Percentiles rank a stretch among this genome's conserved stretches.
Conservation (phyloP, 2,797 vertebrate genomes). For the Dipus sagitta region DNA sequence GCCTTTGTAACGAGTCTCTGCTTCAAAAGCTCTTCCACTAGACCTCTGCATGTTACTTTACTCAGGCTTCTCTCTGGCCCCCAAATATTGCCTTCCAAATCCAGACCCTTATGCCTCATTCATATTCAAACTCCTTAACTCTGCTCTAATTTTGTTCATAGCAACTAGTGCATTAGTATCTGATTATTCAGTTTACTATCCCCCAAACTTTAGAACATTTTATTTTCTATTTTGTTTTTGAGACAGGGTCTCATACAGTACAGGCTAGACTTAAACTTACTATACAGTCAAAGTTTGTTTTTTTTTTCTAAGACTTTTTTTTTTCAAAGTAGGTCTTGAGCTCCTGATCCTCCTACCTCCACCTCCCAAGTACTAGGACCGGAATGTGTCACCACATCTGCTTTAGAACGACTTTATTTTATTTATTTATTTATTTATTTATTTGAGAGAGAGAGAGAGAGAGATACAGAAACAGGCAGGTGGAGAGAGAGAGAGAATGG, state of each 20-base stretch:
- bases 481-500: too few species aligned
- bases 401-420: background rate
- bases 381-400: background rate
- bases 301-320: too few species aligned
- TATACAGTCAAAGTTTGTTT: too few species aligned
- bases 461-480: too few species aligned
- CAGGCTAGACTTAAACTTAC: background rate
- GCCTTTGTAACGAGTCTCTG: background rate
- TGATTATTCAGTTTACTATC: constrained; percentile 51
- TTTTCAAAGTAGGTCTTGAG: too few species aligned
- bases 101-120: background rate
- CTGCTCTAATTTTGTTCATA: constrained; percentile 27
- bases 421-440: too few species aligned
- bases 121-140: background rate
- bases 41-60: background rate
- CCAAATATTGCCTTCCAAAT: background rate
- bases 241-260: background rate
- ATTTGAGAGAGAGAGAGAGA: too few species aligned
- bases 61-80: background rate
- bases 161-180: constrained; percentile 37
- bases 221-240: background rate
- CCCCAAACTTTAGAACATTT: constrained; percentile 7
- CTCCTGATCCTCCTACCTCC: background rate
- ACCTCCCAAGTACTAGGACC: background rate
- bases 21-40: background rate